Conservation (phyloP, 2,888 invertebrate genomes). For the Coleophora deauratella region DNA sequence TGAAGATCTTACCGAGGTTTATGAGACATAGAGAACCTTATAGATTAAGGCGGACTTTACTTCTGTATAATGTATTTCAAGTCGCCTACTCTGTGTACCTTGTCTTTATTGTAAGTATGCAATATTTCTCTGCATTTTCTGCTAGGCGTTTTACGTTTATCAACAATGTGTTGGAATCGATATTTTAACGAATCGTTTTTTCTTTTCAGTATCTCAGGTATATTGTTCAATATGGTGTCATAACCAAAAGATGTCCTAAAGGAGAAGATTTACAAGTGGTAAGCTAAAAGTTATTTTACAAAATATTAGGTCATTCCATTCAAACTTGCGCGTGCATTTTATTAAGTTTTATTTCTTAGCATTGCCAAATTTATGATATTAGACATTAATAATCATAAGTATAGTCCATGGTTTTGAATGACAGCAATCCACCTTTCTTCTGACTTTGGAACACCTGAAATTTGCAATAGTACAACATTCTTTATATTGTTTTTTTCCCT, state of each 20-base stretch:
- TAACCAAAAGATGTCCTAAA: conserved; percentile 49
- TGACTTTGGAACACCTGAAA: no score
- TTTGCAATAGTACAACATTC: no score
- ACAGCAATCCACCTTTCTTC: no score
- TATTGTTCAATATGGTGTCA: conserved; percentile 42
- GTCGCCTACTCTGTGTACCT: conserved; percentile 75
- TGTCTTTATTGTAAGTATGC: conserved; percentile 71
- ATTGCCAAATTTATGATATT: no score
- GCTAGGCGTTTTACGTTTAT: conserved; percentile 1
- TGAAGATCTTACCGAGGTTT: conserved; percentile 77
- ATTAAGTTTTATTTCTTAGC: no score
- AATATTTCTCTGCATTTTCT: conserved; percentile 13
- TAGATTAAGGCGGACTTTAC: conserved; percentile 76
- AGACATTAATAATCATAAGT: no score
- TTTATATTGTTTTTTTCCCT: no score
- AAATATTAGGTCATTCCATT: no score
- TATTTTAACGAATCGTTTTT: neutral
- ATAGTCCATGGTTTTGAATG: no score
- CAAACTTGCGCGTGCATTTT: no score
- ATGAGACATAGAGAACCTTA: conserved; percentile 80
- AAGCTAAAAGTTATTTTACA: no score
- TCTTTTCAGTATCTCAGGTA: conserved; percentile 58
- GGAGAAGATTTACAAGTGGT: conserved; percentile 42
- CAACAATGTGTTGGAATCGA: neutral
- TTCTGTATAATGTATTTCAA: conserved; percentile 81